Evolutionary conservation across 2,113 vertebrate genomes (phyloP).

Genomic region (Okapia johnstoni): DNA sequence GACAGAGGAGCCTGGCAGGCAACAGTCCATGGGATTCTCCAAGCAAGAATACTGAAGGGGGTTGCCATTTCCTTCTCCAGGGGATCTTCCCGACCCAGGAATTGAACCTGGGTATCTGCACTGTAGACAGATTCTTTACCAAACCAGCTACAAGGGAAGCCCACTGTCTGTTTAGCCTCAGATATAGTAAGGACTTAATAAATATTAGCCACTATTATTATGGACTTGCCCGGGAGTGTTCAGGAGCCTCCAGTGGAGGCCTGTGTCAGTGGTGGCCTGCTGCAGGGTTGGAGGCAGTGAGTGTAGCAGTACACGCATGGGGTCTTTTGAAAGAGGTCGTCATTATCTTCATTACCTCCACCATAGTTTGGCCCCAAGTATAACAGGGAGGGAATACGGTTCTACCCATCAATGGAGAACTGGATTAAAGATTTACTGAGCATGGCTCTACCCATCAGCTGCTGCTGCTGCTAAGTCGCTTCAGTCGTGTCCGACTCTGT

Average conservation of each 20-base stretch:
- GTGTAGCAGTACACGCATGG: neutral
- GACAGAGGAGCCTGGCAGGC: neutral
- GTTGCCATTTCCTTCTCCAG: neutral
- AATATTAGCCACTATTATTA: neutral
- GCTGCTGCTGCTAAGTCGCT: too few species aligned
- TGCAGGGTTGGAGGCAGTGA: neutral
- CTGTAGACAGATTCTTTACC: neutral
- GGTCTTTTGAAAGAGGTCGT: neutral
- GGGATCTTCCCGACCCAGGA: neutral
- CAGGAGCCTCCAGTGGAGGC: neutral
- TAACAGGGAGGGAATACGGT: neutral
- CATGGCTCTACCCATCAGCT: neutral
- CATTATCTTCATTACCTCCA: neutral
- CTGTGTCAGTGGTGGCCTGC: rapidly evolving
- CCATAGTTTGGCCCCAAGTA: neutral
- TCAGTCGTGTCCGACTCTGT: too few species aligned
- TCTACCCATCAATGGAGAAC: neutral
- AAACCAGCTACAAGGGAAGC: neutral
- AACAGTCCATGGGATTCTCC: neutral
- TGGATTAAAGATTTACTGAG: neutral
- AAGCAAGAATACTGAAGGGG: neutral
- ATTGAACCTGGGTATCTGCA: neutral
- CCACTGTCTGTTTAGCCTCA: neutral
- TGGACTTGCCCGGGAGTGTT: neutral
- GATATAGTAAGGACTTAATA: neutral